Percentiles rank a stretch among this genome's conserved stretches.
Evolutionary conservation across 2,888 invertebrate species (phyloP).

Genomic region (Sepioteuthis lessoniana): DNA sequence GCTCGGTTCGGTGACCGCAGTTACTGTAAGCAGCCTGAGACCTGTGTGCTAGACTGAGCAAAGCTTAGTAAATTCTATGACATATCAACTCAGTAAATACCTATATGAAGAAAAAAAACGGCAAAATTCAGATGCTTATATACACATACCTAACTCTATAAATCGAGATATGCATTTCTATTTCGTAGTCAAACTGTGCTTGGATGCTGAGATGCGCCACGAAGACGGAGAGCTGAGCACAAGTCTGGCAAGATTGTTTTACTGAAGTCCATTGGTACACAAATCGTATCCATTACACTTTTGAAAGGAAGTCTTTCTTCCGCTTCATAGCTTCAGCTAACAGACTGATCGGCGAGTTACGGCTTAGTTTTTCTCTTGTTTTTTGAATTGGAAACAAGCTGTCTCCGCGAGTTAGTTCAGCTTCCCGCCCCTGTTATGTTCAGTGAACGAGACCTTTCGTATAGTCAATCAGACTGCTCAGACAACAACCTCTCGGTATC

Average conservation of each 20-base stretch:
- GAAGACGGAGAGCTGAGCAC: not conserved
- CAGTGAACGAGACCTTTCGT: not conserved
- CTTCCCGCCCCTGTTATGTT: not conserved
- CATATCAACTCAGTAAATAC: too few species aligned
- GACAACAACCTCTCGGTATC: not conserved
- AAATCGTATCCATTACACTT: not conserved
- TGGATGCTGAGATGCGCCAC: not conserved
- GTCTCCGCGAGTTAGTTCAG: constrained; percentile 11
- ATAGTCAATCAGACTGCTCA: not conserved
- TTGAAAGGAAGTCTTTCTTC: not conserved
- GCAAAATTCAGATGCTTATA: too few species aligned
- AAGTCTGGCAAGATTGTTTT: not conserved
- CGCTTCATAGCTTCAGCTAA: not conserved
- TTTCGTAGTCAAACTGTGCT: too few species aligned
- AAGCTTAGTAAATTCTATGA: too few species aligned
- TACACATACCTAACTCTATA: too few species aligned
- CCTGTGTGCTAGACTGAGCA: too few species aligned
- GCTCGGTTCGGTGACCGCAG: too few species aligned
- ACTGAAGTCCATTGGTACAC: not conserved
- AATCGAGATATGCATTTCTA: too few species aligned
- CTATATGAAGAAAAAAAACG: too few species aligned
- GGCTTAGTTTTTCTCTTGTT: not conserved
- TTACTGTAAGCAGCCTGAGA: too few species aligned
- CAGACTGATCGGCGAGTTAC: not conserved
- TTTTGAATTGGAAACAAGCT: not conserved